These are phyloP conservation scores for Melitaea cinxia DNA, from an alignment of 1,140 invertebrate genomes.

Conservation along the genomic window DNA sequence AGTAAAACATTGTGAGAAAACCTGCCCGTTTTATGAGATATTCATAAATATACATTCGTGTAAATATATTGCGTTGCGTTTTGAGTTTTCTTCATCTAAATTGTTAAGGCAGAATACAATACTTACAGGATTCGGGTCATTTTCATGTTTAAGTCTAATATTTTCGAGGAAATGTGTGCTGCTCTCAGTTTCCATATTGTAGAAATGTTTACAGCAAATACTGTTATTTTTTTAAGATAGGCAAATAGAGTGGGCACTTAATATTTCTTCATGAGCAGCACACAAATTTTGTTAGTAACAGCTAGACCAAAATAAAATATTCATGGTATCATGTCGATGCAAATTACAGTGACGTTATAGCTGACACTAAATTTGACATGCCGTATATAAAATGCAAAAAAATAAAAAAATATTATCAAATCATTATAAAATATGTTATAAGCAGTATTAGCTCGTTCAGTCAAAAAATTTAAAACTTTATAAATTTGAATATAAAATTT, in stretches of 20 bases:
- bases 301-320: neutral
- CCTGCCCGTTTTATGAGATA: too few species aligned
- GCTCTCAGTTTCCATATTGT: conserved; percentile 22
- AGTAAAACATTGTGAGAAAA: too few species aligned
- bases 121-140: conserved; percentile 46
- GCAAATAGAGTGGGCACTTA: neutral
- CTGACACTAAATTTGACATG: neutral
- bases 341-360: neutral
- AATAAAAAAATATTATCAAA: neutral
- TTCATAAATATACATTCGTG: too few species aligned
- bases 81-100: too few species aligned
- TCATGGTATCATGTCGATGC: neutral
- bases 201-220: neutral
- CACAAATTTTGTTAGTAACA: neutral
- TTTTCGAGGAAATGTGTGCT: conserved; percentile 20
- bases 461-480: too few species aligned
- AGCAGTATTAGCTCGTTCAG: too few species aligned
- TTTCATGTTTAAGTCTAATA: conserved; percentile 50
- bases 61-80: too few species aligned
- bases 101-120: too few species aligned
- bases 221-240: neutral
- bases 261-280: neutral
- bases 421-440: too few species aligned
- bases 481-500: too few species aligned
- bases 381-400: neutral